Evolutionary conservation across 2,113 vertebrate genomes (phyloP).

Genomic region (Apodemus sylvaticus): DNA sequence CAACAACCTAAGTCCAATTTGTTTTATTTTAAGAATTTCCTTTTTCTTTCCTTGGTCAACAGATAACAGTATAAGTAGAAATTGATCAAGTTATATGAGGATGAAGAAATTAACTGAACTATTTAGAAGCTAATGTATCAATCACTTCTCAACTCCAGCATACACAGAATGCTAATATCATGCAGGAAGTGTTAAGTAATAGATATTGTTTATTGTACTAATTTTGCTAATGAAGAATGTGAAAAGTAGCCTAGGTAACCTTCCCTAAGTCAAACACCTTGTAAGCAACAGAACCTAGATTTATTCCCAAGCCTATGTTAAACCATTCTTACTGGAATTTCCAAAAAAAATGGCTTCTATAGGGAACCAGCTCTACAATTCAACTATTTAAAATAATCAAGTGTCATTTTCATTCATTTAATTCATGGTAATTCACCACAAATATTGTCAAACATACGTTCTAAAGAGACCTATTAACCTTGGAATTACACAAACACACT

Average conservation of each 20-base stretch:
- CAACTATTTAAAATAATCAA: neutral
- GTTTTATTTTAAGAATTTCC: neutral
- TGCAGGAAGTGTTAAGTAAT: neutral
- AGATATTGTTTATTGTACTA: neutral
- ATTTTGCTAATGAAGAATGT: slow-evolving; percentile 6
- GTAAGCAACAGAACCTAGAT: neutral
- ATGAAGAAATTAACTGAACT: neutral
- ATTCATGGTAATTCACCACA: neutral
- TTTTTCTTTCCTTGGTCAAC: neutral
- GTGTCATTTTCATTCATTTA: neutral
- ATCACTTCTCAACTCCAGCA: neutral
- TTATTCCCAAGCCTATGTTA: neutral
- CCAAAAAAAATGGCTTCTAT: slow-evolving; percentile 21
- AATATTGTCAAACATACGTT: neutral
- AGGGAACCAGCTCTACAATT: neutral
- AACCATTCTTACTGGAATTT: neutral
- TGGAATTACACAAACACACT: neutral
- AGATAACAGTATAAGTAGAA: neutral
- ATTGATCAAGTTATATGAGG: neutral
- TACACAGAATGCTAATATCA: neutral
- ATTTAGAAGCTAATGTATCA: neutral
- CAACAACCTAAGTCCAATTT: neutral
- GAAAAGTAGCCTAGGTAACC: neutral
- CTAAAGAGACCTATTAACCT: neutral
- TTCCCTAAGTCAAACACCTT: neutral